These are phyloP conservation scores for Eumerus sabulonum DNA, from an alignment of 2,888 invertebrate genomes.

Conservation along the genomic window DNA sequence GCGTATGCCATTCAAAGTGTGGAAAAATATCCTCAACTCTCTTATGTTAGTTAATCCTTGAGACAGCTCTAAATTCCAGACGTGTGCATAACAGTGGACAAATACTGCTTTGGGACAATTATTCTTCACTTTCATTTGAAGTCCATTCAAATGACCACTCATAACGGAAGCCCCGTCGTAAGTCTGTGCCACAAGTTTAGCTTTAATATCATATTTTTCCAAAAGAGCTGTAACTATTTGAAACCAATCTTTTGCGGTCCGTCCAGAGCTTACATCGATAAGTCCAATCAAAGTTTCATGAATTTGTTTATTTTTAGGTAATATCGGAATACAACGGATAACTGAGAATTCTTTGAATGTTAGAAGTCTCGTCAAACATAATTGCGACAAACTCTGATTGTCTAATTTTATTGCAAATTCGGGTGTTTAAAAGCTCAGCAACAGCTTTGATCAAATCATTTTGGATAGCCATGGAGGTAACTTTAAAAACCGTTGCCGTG, in stretches of 20 bases:
- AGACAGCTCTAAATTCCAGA: conserved; percentile 7
- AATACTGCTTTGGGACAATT: conserved; percentile 14
- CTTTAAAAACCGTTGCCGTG: conserved; percentile 15
- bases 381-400: conserved; percentile 28
- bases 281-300: conserved; percentile 21
- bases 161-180: conserved; percentile 23
- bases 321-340: conserved; percentile 11
- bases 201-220: conserved; percentile 17
- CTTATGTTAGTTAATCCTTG: conserved; percentile 11
- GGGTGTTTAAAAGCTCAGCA: background rate
- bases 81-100: conserved; percentile 20
- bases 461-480: conserved; percentile 17
- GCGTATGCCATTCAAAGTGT: conserved; percentile 27
- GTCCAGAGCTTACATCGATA: conserved; percentile 15
- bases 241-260: conserved; percentile 28
- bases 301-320: conserved; percentile 17
- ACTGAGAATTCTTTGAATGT: conserved; percentile 21
- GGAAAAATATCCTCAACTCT: conserved; percentile 3
- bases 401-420: conserved; percentile 13
- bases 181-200: conserved; percentile 25
- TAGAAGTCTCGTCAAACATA: conserved; percentile 16
- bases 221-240: conserved; percentile 17
- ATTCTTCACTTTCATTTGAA: background rate
- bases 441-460: conserved; percentile 16
- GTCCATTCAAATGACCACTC: conserved; percentile 29